These are phyloP conservation scores for Bombus sylvicola DNA, from an alignment of 1,140 invertebrate species.

Conservation along the genomic window DNA sequence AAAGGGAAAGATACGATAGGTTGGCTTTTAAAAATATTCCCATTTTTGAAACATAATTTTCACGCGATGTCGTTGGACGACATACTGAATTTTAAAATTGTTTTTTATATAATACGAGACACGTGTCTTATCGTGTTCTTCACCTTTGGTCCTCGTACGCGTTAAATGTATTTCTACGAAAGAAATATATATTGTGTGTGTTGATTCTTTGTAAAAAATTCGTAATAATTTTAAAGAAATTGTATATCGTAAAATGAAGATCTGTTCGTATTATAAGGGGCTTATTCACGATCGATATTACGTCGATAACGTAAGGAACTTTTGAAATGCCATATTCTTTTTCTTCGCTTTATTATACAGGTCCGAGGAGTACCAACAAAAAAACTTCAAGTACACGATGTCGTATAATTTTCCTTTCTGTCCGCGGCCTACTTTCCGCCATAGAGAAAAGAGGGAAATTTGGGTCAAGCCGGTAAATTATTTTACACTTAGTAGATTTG, in stretches of 20 bases:
- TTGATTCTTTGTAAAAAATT: no score
- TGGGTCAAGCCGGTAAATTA: constrained; percentile 1
- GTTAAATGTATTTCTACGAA: no score
- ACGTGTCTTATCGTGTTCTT: no score
- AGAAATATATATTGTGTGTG: no score
- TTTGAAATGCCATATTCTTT: neutral
- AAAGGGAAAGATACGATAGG: no score
- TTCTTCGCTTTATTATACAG: neutral
- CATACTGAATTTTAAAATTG: no score
- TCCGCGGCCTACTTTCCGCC: neutral
- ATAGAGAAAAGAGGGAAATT: neutral
- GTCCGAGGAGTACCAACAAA: neutral
- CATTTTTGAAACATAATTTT: no score
- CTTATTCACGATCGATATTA: neutral
- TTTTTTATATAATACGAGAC: no score
- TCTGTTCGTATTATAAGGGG: neutral
- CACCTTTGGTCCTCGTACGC: no score
- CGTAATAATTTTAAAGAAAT: neutral
- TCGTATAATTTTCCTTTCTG: neutral
- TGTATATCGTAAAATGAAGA: neutral
- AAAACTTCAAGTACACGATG: neutral
- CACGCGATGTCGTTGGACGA: no score
- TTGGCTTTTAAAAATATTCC: no score
- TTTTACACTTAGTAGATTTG: neutral
- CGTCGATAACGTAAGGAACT: neutral